Conservation (phyloP, 2,888 invertebrate species). For the Aleiodes testaceus region DNA sequence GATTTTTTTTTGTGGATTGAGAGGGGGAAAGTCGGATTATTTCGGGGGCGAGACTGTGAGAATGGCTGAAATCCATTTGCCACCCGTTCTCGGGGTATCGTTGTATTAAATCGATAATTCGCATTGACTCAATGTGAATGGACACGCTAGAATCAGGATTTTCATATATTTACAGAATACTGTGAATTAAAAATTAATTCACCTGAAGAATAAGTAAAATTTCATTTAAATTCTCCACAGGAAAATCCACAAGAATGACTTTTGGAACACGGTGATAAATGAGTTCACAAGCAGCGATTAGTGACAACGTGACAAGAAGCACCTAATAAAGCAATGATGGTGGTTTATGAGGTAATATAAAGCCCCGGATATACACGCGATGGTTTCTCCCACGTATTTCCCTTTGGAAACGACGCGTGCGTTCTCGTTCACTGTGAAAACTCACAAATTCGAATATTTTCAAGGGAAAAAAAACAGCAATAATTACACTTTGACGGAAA, state of each 20-base stretch:
- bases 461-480: background rate
- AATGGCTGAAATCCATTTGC: no score
- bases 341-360: conserved; percentile 69
- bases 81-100: no score
- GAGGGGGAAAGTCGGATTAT: no score
- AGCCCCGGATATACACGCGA: conserved; percentile 50
- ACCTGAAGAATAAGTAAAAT: background rate
- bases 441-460: background rate
- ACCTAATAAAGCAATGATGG: conserved; percentile 71
- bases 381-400: background rate
- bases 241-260: conserved; percentile 42
- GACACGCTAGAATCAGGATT: no score
- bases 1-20: no score
- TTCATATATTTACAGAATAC: no score
- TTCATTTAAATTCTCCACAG: conserved; percentile 37
- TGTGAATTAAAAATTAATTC: no score
- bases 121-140: no score
- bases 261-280: conserved; percentile 63
- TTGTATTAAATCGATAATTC: no score
- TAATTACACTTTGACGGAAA: background rate
- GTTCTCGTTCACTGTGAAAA: conserved; percentile 21
- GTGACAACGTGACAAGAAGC: conserved; percentile 64
- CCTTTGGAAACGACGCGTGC: conserved; percentile 25
- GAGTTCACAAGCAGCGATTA: conserved; percentile 69
- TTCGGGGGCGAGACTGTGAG: no score